phyloP scores from a whole-genome alignment of 2,113 vertebrate genomes.

The Anarrhichthys ocellatus region DNA sequence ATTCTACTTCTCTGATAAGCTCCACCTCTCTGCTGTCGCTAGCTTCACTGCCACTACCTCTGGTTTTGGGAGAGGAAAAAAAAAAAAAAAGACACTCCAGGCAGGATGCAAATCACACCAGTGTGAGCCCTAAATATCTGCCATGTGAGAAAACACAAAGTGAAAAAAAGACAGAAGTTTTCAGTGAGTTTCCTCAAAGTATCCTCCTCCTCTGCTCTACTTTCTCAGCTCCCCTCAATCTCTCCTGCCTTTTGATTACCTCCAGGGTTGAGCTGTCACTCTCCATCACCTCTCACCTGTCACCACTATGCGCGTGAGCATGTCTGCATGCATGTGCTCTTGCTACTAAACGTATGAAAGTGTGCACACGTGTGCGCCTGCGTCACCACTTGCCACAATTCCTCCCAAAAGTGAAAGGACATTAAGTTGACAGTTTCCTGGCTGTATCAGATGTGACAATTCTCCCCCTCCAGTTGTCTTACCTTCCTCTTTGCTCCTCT shows the following conservation, averaged over 20 bases:
- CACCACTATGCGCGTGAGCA: background rate
- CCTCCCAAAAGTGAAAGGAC: conserved; percentile 43
- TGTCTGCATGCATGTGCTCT: conserved; percentile 19
- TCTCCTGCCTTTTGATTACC: conserved; percentile 20
- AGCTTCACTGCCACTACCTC: conserved; percentile 3
- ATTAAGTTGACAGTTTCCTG: conserved; percentile 45
- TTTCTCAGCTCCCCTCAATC: conserved; percentile 10
- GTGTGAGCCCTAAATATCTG: conserved; percentile 28
- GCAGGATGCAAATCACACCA: conserved; percentile 10
- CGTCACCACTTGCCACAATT: conserved; percentile 6
- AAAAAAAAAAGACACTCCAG: background rate
- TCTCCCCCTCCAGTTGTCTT: conserved; percentile 37
- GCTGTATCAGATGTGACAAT: conserved; percentile 63
- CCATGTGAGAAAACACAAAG: conserved; percentile 16
- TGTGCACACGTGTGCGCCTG: conserved; percentile 6
- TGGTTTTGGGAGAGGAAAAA: background rate
- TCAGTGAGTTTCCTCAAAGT: conserved; percentile 32
- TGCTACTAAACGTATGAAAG: conserved; percentile 14
- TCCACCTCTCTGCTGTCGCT: conserved; percentile 4
- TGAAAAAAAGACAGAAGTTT: conserved; percentile 15
- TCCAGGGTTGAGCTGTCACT: conserved; percentile 49
- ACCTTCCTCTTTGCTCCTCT: conserved; percentile 43
- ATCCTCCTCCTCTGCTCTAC: conserved; percentile 1
- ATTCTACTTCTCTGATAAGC: background rate
- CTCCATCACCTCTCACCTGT: conserved; percentile 53